Evolutionary conservation across 2,113 vertebrate species (phyloP), one percentile per base, ranked within the genome.

Genomic region (Maccullochella peelii): DNA sequence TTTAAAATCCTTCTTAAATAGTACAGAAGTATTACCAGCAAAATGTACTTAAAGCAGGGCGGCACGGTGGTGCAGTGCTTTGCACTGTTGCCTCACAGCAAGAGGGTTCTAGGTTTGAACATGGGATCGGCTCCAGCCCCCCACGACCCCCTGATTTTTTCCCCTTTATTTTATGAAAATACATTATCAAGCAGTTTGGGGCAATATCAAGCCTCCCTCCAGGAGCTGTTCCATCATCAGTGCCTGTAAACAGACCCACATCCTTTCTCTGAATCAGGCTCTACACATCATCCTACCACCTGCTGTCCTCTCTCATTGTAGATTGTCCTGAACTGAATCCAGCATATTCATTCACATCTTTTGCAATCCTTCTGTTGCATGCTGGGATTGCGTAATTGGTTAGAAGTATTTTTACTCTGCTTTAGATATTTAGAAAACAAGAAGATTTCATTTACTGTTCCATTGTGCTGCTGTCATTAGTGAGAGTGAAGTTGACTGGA

Each of bases 291-390:
- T 73, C 61, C 27, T 15, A 62, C 70, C 69, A 73, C 70, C 76
- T 79, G 75, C 82, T 79, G 68, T 58, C 62, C 61, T 33, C n/a
- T 62, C 15, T 54, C 42, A 59, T 30, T 67, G 71, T 6, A 70
- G 4, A 61, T 42, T 18, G 8, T 21, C 25, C 42, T 84, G 62
- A 23, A 68, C 1, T 33, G 23, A 68, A 8, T 50, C 70, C 63
- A 63, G n/a, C 25, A 55, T 44, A n/a, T 44, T 63, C 63, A 79
- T 79, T 84, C 44, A 55, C 54, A 79, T 59, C 5, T 74, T 67
- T 52, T 73, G 21, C 10, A 36, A 15, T 47, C 18, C 11, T 72
- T 42, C 25, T 55, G 23, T 63, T 38, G 52, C 23, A 23, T 38
- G 69, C 36, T 57, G 18, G 2, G 63, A 62, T 55, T 49, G 16